Conservation (phyloP, 2,888 invertebrate species). For the Argyra leucocephala region DNA sequence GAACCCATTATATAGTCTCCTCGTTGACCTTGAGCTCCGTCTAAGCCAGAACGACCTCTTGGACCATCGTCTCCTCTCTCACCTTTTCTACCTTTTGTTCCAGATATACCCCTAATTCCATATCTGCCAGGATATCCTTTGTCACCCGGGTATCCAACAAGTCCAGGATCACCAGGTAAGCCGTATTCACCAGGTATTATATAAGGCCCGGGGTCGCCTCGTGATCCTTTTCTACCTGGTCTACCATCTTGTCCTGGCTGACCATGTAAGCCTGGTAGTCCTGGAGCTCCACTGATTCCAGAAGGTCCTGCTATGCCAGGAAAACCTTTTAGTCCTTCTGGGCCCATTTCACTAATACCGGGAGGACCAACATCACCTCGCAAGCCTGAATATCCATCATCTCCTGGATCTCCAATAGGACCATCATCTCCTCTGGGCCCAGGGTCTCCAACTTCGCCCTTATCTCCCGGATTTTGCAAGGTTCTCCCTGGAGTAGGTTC, state of each 20-base stretch:
- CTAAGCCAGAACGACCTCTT: slow-evolving; percentile 49
- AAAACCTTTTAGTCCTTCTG: slow-evolving; percentile 56
- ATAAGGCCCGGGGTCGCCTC: slow-evolving; percentile 41
- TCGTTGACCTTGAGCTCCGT: slow-evolving; percentile 46
- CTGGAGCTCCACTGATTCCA: slow-evolving; percentile 55
- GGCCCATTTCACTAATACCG: slow-evolving; percentile 46
- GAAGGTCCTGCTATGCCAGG: slow-evolving; percentile 55
- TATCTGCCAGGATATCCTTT: slow-evolving; percentile 46
- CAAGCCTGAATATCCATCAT: slow-evolving; percentile 49
- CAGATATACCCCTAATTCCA: slow-evolving; percentile 45
- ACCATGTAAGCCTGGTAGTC: slow-evolving; percentile 47
- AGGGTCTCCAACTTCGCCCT: slow-evolving; percentile 41
- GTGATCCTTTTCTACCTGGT: slow-evolving; percentile 42
- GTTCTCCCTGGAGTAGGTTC: slow-evolving; percentile 46
- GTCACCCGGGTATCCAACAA: slow-evolving; percentile 43
- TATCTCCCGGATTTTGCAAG: slow-evolving; percentile 46
- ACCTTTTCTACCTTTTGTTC: slow-evolving; percentile 52
- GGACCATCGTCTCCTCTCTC: slow-evolving; percentile 48
- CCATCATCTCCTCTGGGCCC: slow-evolving; percentile 53
- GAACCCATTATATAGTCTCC: slow-evolving; percentile 43
- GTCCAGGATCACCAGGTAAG: slow-evolving; percentile 40
- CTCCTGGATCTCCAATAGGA: slow-evolving; percentile 48
- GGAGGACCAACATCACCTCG: slow-evolving; percentile 46
- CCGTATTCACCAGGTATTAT: slow-evolving; percentile 42
- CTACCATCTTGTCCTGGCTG: slow-evolving; percentile 38